Conservation (phyloP, 2,113 vertebrate genomes). For the Chascanopsetta lugubris region DNA sequence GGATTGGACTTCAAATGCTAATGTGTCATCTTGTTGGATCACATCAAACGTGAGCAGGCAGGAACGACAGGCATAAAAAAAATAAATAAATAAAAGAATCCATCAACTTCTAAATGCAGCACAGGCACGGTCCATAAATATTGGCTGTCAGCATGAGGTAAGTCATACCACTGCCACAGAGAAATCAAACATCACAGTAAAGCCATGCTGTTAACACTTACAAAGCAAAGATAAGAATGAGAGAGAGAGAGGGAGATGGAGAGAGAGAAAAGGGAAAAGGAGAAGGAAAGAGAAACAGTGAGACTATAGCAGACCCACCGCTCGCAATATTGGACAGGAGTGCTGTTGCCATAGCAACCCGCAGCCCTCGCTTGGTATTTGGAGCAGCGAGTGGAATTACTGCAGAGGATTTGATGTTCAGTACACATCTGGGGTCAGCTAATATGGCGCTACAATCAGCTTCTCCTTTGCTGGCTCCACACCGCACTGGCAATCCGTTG, state of each 20-base stretch:
- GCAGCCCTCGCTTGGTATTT: constrained; percentile 80
- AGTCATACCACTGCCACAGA: constrained; percentile 6
- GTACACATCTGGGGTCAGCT: constrained; percentile 82
- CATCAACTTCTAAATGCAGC: constrained; percentile 24
- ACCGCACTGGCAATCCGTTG: constrained; percentile 36
- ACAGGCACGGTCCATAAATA: constrained; percentile 26
- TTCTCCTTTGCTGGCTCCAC: constrained; percentile 34
- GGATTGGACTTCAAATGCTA: constrained; percentile 46
- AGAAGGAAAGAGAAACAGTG: constrained; percentile 23
- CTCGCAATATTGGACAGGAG: constrained; percentile 80
- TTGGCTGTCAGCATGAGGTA: constrained; percentile 15
- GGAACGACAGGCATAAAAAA: constrained; percentile 7
- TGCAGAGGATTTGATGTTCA: constrained; percentile 82
- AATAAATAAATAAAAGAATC: constrained; percentile 29
- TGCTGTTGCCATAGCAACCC: constrained; percentile 83
- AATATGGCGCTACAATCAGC: constrained; percentile 67
- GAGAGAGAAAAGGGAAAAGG: constrained; percentile 10
- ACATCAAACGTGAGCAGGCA: constrained; percentile 31
- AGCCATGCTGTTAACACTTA: constrained; percentile 42
- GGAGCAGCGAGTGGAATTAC: constrained; percentile 82
- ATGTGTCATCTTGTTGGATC: constrained; percentile 45
- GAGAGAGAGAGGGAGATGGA: constrained; percentile 18
- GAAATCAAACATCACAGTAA: constrained; percentile 27
- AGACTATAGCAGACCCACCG: constrained; percentile 67
- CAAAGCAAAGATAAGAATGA: constrained; percentile 37